Evolutionary conservation across 1,140 invertebrate species (phyloP).

Genomic region (Brachionus rubens): DNA sequence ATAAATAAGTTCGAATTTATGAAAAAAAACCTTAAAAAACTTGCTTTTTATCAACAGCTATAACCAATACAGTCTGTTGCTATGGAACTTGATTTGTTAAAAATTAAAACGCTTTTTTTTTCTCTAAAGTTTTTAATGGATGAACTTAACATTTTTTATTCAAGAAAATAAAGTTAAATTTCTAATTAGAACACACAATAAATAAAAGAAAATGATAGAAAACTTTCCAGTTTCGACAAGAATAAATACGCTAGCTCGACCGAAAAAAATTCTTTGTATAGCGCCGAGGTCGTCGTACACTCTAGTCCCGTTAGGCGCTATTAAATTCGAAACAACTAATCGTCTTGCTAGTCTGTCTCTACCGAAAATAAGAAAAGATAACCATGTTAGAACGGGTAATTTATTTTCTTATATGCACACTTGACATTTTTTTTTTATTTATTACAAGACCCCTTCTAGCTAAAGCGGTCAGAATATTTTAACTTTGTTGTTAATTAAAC

Average conservation of each 20-base stretch:
- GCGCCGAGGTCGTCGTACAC: slow-evolving; percentile 5
- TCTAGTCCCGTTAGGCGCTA: neutral
- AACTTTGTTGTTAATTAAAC: neutral
- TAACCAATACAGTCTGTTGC: slow-evolving; percentile 39
- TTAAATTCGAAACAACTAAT: slow-evolving; percentile 8
- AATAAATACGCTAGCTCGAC: slow-evolving; percentile 1
- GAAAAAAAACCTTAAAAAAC: slow-evolving; percentile 15
- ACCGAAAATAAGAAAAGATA: slow-evolving; percentile 9
- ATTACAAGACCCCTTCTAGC: neutral
- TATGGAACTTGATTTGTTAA: slow-evolving; percentile 3
- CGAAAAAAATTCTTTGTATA: neutral
- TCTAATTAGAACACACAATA: neutral
- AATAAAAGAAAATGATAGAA: neutral
- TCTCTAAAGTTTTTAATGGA: neutral
- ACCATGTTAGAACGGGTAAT: slow-evolving; percentile 28
- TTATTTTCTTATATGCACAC: neutral
- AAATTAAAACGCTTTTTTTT: neutral
- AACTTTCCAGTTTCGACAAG: neutral
- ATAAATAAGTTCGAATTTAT: neutral
- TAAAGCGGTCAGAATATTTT: neutral
- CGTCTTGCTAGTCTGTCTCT: neutral
- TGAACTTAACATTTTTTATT: slow-evolving; percentile 13
- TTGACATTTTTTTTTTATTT: slow-evolving; percentile 10
- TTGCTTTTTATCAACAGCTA: neutral
- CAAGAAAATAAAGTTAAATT: neutral